A percentile compares a stretch with the other conserved stretches of the same genome.
Evolutionary conservation across 2,888 invertebrate genomes (phyloP).

Genomic region (Mayetiola destructor): DNA sequence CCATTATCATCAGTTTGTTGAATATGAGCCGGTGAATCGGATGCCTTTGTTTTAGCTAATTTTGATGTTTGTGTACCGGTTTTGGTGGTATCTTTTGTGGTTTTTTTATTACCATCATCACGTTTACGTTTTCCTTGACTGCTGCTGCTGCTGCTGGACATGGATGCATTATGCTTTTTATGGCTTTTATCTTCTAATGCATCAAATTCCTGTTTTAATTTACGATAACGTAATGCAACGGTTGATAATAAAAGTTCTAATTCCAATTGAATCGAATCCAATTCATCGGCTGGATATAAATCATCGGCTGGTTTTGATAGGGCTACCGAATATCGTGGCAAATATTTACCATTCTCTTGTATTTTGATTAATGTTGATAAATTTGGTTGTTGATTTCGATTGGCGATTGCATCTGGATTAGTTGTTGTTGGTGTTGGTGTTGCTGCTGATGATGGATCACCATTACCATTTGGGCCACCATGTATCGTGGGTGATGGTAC

Average conservation of each 20-base stretch:
- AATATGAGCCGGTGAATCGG: constrained; percentile 33
- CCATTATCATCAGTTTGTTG: constrained; percentile 35
- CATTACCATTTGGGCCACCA: not conserved
- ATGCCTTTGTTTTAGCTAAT: constrained; percentile 39
- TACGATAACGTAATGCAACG: constrained; percentile 62
- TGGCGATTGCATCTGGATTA: constrained; percentile 15
- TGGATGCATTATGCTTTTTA: constrained; percentile 20
- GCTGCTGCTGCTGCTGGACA: constrained; percentile 17
- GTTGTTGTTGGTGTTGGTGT: constrained; percentile 1
- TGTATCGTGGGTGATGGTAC: constrained; percentile 4
- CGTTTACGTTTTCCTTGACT: constrained; percentile 30
- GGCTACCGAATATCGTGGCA: constrained; percentile 51
- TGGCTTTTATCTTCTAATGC: constrained; percentile 45
- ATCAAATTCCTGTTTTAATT: constrained; percentile 61
- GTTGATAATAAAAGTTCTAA: constrained; percentile 72
- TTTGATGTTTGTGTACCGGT: constrained; percentile 41
- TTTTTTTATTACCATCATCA: constrained; percentile 34
- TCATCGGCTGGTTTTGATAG: constrained; percentile 56
- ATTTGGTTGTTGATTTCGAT: not conserved
- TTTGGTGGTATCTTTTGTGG: constrained; percentile 39
- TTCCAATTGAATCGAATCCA: constrained; percentile 75
- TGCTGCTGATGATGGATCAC: not conserved
- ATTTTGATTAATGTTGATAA: constrained; percentile 51
- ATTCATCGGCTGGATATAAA: constrained; percentile 71
- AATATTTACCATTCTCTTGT: constrained; percentile 48